Conservation (phyloP, 2,888 invertebrate species). For the Amaurobius ferox region DNA sequence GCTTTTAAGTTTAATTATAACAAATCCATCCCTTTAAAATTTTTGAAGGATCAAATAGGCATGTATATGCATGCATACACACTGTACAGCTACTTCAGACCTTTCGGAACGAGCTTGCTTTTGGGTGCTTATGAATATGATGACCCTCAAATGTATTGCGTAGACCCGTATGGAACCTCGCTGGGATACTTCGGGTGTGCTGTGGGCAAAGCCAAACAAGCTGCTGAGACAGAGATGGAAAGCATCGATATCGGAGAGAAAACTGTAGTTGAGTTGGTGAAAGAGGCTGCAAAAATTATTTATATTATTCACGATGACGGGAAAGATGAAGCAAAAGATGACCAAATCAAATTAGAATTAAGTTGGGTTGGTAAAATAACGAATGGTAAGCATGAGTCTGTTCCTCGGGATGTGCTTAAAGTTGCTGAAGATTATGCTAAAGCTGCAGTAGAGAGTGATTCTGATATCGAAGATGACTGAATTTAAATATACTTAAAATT, state of each 20-base stretch:
- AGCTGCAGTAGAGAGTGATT: constrained; percentile 89
- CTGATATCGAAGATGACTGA: constrained; percentile 88
- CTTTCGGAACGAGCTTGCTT: constrained; percentile 95
- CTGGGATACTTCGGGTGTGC: constrained; percentile 97
- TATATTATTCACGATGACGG: constrained; percentile 81
- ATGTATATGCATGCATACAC: constrained; percentile 99
- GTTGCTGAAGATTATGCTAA: constrained; percentile 92
- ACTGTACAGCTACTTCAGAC: constrained; percentile 96
- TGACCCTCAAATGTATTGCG: constrained; percentile 92
- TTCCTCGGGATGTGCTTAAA: constrained; percentile 83
- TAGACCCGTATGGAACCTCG: constrained; percentile 97
- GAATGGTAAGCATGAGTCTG: constrained; percentile 86
- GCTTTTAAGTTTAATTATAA: constrained; percentile 94
- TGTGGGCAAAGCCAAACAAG: constrained; percentile 98
- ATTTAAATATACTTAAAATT: too few species aligned
- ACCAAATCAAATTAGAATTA: constrained; percentile 96
- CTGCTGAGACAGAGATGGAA: constrained; percentile 99
- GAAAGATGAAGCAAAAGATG: constrained; percentile 95
- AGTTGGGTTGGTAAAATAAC: constrained; percentile 89
- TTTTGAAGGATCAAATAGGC: constrained; percentile 92
- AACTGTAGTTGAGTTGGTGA: constrained; percentile 89
- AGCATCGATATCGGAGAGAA: constrained; percentile 92
- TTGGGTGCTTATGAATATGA: constrained; percentile 88
- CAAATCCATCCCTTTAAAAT: constrained; percentile 89
- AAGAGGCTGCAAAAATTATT: constrained; percentile 93